These are phyloP conservation scores for Rhinoderma darwinii DNA, from an alignment of 2,113 vertebrate species.

Conservation along the genomic window DNA sequence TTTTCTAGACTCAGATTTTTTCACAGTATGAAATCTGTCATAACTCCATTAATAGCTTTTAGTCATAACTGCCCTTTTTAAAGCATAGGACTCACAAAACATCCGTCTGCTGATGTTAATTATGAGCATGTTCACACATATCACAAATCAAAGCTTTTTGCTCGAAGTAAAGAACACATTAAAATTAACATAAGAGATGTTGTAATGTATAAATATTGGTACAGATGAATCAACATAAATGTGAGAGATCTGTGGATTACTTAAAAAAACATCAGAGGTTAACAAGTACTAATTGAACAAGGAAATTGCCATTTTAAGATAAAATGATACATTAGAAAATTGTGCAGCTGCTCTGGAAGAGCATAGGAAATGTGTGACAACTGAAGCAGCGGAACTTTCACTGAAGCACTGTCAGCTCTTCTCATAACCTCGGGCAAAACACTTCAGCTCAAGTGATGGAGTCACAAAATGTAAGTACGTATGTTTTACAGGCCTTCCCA, in stretches of 20 bases:
- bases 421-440: conserved; percentile 37
- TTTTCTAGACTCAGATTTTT: not conserved
- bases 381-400: conserved; percentile 36
- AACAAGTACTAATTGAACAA: conserved; percentile 44
- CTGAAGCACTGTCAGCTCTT: conserved; percentile 42
- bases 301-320: not conserved
- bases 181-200: not conserved
- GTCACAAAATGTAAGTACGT: conserved; percentile 52
- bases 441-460: conserved; percentile 41
- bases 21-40: conserved; percentile 2
- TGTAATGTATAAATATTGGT: conserved; percentile 31
- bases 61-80: conserved; percentile 19
- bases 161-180: not conserved
- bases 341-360: conserved; percentile 19
- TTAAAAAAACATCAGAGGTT: conserved; percentile 17
- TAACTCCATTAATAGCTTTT: conserved; percentile 27
- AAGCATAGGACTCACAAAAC: conserved; percentile 25
- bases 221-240: conserved; percentile 29
- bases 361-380: not conserved
- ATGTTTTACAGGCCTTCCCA: conserved; percentile 1
- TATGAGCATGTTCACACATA: conserved; percentile 37
- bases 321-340: not conserved
- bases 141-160: conserved; percentile 32
- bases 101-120: conserved; percentile 23
- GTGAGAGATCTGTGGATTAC: not conserved